Percentiles rank a stretch among this genome's conserved stretches.
These are phyloP conservation scores for Bradypus variegatus DNA, from an alignment of 2,797 vertebrate genomes.

Conservation along the genomic window DNA sequence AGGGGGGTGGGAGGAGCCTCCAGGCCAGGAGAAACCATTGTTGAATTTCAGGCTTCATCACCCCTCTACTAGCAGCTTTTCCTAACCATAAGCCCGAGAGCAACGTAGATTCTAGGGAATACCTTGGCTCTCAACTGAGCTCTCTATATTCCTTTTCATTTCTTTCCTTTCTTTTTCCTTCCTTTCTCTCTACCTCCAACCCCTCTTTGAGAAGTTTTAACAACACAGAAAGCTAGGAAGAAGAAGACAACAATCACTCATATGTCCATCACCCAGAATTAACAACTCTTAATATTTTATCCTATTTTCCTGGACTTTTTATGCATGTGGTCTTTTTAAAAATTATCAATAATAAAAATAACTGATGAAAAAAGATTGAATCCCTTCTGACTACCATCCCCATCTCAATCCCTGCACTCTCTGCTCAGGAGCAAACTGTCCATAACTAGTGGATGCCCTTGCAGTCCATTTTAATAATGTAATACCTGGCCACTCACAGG, in stretches of 20 bases:
- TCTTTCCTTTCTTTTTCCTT: background rate
- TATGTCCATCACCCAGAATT: background rate
- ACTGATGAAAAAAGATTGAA: background rate
- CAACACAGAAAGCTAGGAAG: background rate
- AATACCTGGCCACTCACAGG: background rate
- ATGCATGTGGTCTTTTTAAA: too few relatives aligned
- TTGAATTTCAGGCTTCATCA: too few relatives aligned
- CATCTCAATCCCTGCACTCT: background rate
- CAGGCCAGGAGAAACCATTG: too few relatives aligned
- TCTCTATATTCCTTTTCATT: background rate
- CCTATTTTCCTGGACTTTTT: too few relatives aligned
- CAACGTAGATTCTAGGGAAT: background rate
- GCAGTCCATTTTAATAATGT: background rate
- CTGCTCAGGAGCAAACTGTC: background rate
- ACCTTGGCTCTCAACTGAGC: background rate
- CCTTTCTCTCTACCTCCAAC: background rate
- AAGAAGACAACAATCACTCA: background rate
- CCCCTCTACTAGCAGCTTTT: too few relatives aligned
- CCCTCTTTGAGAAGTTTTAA: background rate
- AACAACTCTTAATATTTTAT: background rate
- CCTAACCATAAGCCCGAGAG: background rate
- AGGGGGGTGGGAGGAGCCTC: too few relatives aligned
- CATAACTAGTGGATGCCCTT: background rate
- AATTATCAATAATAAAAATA: too few relatives aligned
- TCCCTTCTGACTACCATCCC: background rate